Conservation (phyloP, 2,888 invertebrate species). For the Apamea sordens region DNA sequence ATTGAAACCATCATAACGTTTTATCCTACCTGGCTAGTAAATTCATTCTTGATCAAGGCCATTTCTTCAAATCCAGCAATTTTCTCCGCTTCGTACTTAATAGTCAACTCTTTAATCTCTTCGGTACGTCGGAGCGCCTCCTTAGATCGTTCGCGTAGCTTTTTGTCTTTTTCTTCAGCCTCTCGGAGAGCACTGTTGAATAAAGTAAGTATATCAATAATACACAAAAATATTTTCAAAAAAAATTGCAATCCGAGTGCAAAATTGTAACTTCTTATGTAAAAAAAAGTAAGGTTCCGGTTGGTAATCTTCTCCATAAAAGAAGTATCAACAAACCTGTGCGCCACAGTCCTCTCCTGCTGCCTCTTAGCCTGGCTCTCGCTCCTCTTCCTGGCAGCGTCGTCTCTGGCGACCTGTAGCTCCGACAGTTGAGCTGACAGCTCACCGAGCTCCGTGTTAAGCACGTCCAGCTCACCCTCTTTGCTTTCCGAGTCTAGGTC, state of each 20-base stretch:
- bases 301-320: background rate
- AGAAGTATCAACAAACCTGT: conserved; percentile 65
- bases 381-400: conserved; percentile 59
- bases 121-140: conserved; percentile 71
- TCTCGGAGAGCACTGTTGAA: conserved; percentile 77
- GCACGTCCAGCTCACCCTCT: conserved; percentile 80
- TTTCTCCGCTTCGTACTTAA: conserved; percentile 75
- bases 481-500: conserved; percentile 81
- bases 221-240: too few relatives aligned
- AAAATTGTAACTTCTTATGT: too few relatives aligned
- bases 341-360: conserved; percentile 62
- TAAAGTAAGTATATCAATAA: background rate
- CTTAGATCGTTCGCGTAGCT: conserved; percentile 71
- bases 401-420: conserved; percentile 68
- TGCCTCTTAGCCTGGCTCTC: conserved; percentile 65
- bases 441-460: conserved; percentile 77
- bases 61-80: conserved; percentile 70
- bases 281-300: too few relatives aligned
- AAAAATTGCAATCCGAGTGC: too few relatives aligned
- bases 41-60: conserved; percentile 68
- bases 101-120: conserved; percentile 74
- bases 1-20: background rate
- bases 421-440: conserved; percentile 74
- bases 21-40: conserved; percentile 71
- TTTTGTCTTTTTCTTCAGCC: conserved; percentile 80